Conservation (phyloP, 2,797 vertebrate genomes). For the Pachyuromys duprasi region DNA sequence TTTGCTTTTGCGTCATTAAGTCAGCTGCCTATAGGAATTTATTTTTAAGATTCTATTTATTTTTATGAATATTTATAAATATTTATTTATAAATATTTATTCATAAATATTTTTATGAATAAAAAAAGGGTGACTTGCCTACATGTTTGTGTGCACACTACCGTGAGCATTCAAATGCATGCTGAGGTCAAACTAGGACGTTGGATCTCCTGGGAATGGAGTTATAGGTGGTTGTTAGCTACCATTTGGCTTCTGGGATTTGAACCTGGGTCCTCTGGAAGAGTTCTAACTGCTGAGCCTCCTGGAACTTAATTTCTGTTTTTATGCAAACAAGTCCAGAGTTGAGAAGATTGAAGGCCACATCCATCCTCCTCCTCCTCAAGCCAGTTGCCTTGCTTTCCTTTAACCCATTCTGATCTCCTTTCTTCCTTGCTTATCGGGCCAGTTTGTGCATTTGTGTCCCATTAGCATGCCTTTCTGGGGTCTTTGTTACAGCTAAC, state of each 20-base stretch:
- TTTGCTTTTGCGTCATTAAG: slow-evolving; percentile 8
- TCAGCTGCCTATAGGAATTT: not conserved
- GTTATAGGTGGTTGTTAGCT: not conserved
- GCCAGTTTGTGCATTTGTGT: not conserved
- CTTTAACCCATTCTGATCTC: not conserved
- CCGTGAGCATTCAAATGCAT: not conserved
- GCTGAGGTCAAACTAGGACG: not conserved
- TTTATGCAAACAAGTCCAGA: slow-evolving; percentile 15
- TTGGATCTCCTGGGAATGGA: not conserved
- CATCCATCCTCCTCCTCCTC: not conserved
- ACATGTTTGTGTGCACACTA: not conserved
- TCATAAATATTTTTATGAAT: not conserved
- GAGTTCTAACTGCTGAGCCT: not conserved
- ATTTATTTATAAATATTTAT: no score
- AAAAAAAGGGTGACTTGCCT: not conserved
- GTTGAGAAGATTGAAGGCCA: not conserved
- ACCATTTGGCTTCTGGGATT: not conserved
- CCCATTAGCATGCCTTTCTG: not conserved
- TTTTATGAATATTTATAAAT: not conserved
- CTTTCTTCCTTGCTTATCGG: not conserved
- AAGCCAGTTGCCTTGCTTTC: not conserved
- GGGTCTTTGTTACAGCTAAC: not conserved
- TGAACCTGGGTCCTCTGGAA: not conserved
- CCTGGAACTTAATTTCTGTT: not conserved
- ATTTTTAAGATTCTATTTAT: not conserved